These are phyloP conservation scores for Megaustenia siamemsis DNA, from an alignment of 2,888 invertebrate genomes.

Conservation along the genomic window DNA sequence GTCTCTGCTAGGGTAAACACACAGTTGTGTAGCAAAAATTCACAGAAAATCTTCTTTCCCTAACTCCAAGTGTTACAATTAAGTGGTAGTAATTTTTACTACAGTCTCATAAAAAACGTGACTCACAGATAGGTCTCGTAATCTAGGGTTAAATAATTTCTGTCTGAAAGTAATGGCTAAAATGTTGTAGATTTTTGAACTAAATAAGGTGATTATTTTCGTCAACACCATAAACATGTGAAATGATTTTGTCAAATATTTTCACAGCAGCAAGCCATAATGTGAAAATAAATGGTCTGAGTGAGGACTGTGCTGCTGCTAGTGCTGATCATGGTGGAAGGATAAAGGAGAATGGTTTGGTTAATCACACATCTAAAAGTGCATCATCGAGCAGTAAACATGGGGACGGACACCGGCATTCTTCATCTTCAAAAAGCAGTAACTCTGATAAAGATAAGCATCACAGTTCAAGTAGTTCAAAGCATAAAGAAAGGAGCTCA, in stretches of 20 bases:
- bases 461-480: constrained; percentile 62
- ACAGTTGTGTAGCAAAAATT: no score
- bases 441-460: constrained; percentile 43
- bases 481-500: neutral
- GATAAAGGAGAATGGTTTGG: constrained; percentile 46
- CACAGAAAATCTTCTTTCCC: no score
- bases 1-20: no score
- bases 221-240: no score
- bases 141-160: no score
- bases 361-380: constrained; percentile 10
- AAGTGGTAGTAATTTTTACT: no score
- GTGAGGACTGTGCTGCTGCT: constrained; percentile 44
- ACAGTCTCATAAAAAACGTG: no score
- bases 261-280: constrained; percentile 9
- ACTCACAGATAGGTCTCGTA: no score
- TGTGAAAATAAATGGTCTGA: constrained; percentile 47
- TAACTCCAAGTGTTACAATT: no score
- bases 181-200: no score
- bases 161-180: no score
- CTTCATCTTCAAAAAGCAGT: constrained; percentile 32
- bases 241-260: neutral
- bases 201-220: no score
- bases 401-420: neutral
- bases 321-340: constrained; percentile 21
- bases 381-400: constrained; percentile 51